Evolutionary conservation across 2,113 vertebrate species (phyloP), one percentile per base, ranked within the genome.

Genomic region (Datnioides undecimradiatus): DNA sequence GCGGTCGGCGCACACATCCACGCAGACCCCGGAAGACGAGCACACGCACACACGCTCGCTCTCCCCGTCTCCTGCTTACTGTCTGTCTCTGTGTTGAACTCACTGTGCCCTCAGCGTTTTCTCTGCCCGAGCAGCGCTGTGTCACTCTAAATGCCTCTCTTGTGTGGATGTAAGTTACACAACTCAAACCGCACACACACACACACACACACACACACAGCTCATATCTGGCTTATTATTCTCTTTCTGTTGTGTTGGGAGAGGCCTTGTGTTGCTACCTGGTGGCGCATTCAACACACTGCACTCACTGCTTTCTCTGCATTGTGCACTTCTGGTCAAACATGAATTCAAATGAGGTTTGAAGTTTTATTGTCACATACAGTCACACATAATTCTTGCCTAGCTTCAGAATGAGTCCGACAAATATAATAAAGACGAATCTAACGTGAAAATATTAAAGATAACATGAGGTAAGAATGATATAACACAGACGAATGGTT

Each of bases 1-100:
- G 33, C 36, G 45, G 21, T 59, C 9, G 25, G 3, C 31, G 41
- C 2, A 13, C 1, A 16, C 13, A 27, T 10, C 7, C 55, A 31
- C n/a, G 12, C 14, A 6, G 45, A 54, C 45, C 66, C 14, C 9
- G 41, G 40, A 16, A 27, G 23, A 70, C n/a, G n/a, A 63, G 51
- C 31, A 63, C 46, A n/a, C 45, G 25, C 23, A 27, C 51, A 25
- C 31, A n/a, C 2, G 3, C 72, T 21, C 1, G 1, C 46, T 54
- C 33, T 38, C 23, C 70, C 46, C 34, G 25, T 73, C 23, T 51
- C 27, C 25, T 34, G 33, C 3, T 19, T 19, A 25, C 46, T 46
- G 19, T 29, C 4, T 17, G 48, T 63, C 60, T 46, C 1, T 6
- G 4, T 16, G 38, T 36, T 74, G 71, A 81, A 54, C 79, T 74